Conservation (phyloP, 2,888 invertebrate genomes). For the Acleris holmiana region DNA sequence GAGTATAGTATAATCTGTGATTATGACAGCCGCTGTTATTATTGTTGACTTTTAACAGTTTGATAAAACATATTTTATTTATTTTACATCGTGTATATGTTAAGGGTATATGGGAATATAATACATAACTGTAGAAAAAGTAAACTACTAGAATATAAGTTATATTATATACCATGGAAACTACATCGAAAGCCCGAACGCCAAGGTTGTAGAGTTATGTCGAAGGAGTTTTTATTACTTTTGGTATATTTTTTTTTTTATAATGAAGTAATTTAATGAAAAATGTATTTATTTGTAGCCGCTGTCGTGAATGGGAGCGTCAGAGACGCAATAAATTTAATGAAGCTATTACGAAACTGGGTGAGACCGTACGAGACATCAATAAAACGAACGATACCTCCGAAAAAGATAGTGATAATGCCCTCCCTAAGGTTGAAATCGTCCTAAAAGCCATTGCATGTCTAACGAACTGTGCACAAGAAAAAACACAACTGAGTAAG, state of each 20-base stretch:
- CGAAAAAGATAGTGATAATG: conserved; percentile 59
- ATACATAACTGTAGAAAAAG: not conserved
- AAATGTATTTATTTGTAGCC: conserved; percentile 68
- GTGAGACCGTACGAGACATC: conserved; percentile 66
- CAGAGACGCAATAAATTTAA: conserved; percentile 88
- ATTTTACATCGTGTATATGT: no score
- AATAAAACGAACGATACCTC: conserved; percentile 54
- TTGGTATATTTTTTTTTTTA: not conserved
- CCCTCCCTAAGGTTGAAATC: conserved; percentile 75
- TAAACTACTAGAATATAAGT: not conserved
- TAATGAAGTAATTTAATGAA: no score
- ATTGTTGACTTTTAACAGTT: no score
- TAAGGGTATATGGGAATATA: no score
- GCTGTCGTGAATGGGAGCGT: conserved; percentile 88
- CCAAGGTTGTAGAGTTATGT: conserved; percentile 52
- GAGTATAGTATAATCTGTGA: no score
- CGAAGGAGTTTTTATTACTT: not conserved
- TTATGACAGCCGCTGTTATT: no score
- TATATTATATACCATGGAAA: conserved; percentile 52
- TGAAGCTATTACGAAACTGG: conserved; percentile 70
- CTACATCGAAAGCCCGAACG: conserved; percentile 55
- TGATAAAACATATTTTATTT: no score
- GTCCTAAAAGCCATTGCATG: conserved; percentile 73
- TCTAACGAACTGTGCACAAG: conserved; percentile 61
- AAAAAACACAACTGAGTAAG: conserved; percentile 75